Percentiles rank a stretch among this genome's conserved stretches.
Conservation (phyloP, 2,113 vertebrate genomes). For the Nipponia nippon region DNA sequence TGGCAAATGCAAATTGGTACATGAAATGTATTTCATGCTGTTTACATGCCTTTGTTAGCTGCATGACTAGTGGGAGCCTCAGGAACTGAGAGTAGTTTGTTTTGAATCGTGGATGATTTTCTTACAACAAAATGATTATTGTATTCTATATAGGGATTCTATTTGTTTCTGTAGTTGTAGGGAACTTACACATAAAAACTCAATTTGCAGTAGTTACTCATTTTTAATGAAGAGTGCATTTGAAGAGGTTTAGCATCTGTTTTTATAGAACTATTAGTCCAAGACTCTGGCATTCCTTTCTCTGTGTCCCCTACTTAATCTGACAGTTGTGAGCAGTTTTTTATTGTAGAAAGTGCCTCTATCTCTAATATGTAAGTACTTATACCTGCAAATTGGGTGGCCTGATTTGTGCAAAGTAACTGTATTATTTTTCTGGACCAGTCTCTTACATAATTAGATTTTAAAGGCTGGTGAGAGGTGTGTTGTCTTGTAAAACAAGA, state of each 20-base stretch:
- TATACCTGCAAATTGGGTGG: background rate
- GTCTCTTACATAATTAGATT: background rate
- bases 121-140: background rate
- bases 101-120: background rate
- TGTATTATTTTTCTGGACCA: background rate
- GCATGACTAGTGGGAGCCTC: background rate
- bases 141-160: background rate
- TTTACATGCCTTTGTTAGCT: background rate
- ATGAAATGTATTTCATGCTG: background rate
- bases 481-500: background rate
- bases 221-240: constrained; percentile 32
- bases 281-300: background rate
- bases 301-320: background rate
- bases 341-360: background rate
- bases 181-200: constrained; percentile 29
- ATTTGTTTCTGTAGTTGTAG: background rate
- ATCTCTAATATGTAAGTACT: background rate
- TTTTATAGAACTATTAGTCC: constrained; percentile 41
- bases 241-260: constrained; percentile 28
- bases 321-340: background rate
- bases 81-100: background rate
- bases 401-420: background rate
- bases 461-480: background rate
- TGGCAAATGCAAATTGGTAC: background rate
- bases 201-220: constrained; percentile 5